A percentile compares a stretch with the other conserved stretches of the same genome.
These are phyloP conservation scores for Zonotrichia leucophrys DNA, from an alignment of 2,113 vertebrate genomes.

Conservation along the genomic window DNA sequence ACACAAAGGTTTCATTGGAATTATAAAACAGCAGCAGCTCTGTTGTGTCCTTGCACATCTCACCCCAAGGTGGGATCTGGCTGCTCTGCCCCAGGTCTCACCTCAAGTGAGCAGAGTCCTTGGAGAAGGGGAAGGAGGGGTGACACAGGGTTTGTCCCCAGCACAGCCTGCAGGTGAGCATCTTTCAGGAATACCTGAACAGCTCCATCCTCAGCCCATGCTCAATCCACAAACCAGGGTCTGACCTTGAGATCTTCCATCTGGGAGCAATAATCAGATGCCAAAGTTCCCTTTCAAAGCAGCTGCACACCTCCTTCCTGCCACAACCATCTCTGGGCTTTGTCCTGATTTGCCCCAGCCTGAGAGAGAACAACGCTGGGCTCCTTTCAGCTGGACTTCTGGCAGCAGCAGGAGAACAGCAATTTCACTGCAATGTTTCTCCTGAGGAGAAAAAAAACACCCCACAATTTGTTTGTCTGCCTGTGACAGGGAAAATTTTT, in stretches of 20 bases:
- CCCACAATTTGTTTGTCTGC: slow-evolving; percentile 36
- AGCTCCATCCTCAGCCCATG: neutral
- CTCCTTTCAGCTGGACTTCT: neutral
- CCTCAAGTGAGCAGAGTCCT: neutral
- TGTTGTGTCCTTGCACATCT: neutral
- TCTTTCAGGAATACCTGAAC: neutral
- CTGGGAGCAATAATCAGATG: neutral
- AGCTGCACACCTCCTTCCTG: neutral
- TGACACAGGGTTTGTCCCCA: neutral
- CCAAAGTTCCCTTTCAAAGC: neutral
- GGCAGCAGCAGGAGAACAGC: neutral
- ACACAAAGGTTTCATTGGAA: neutral
- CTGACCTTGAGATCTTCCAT: neutral
- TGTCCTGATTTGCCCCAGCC: neutral
- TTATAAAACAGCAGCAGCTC: neutral
- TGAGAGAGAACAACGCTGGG: neutral
- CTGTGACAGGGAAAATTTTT: slow-evolving; percentile 50
- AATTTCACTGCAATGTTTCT: slow-evolving; percentile 1
- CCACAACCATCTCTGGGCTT: neutral
- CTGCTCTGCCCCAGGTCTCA: neutral
- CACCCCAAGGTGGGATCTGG: neutral
- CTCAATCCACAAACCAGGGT: neutral
- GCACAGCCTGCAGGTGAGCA: neutral
- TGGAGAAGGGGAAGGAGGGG: neutral
- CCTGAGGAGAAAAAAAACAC: neutral